phyloP scores from a whole-genome alignment of 1,140 invertebrate species.

The Branchinecta lynchi region DNA sequence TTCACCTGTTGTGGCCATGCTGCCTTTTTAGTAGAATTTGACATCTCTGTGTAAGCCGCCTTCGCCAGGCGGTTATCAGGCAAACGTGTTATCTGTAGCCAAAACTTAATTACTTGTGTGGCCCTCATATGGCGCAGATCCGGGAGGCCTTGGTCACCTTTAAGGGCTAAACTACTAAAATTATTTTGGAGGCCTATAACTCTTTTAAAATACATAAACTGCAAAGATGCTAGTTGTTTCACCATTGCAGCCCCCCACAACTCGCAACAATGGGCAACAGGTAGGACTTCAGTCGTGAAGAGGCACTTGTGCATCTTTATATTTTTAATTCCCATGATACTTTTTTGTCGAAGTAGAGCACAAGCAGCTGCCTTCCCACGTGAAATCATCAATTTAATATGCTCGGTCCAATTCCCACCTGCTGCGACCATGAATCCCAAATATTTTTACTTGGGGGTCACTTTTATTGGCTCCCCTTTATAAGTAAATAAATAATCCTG shows the following conservation, averaged over 20 bases:
- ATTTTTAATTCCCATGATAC: too few species aligned
- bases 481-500: background rate
- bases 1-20: conserved; percentile 1
- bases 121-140: too few species aligned
- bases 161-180: too few species aligned
- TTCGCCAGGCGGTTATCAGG: too few species aligned
- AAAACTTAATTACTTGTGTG: too few species aligned
- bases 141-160: too few species aligned
- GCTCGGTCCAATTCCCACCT: conserved; percentile 1
- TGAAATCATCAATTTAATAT: too few species aligned
- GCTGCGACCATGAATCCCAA: conserved; percentile 3
- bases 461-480: too few species aligned
- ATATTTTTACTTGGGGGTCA: conserved; percentile 1
- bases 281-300: conserved; percentile 8
- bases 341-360: too few species aligned
- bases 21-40: conserved; percentile 1
- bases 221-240: background rate
- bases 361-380: too few species aligned
- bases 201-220: conserved; percentile 10
- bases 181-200: background rate
- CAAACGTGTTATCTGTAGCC: too few species aligned
- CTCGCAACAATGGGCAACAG: conserved; percentile 4
- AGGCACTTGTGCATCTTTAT: conserved; percentile 9
- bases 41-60: too few species aligned
- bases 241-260: background rate